Evolutionary conservation across 1,140 invertebrate species (phyloP).

Genomic region (Caenorhabditis elegans): DNA sequence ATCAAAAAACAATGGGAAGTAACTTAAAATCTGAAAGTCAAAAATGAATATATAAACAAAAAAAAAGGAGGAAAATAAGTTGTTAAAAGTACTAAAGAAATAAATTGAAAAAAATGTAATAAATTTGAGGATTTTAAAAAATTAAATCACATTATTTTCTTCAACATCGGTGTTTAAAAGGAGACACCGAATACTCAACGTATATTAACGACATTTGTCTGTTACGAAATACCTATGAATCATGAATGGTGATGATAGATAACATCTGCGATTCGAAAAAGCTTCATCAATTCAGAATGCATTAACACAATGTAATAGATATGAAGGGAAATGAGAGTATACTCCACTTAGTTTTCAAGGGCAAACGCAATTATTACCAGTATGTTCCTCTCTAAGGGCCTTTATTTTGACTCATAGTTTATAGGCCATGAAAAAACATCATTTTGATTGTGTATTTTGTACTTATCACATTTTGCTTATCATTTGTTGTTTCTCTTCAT

Average conservation of each 20-base stretch:
- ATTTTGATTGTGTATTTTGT: no score
- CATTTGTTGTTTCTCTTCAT: no score
- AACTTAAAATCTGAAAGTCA: no score
- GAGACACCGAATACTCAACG: not conserved
- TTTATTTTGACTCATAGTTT: not conserved
- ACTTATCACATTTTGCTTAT: no score
- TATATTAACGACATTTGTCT: not conserved
- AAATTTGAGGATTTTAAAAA: no score
- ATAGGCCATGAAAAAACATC: not conserved
- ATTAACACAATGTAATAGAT: not conserved
- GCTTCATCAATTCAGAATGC: no score
- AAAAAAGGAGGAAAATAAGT: no score
- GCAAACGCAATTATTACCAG: conserved; percentile 5
- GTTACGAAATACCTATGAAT: conserved; percentile 3
- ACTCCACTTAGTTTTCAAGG: not conserved
- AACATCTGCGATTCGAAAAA: not conserved
- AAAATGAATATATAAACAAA: no score
- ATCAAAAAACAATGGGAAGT: not conserved
- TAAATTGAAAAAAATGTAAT: no score
- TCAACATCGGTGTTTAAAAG: no score
- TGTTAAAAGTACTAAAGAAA: no score
- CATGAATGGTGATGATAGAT: not conserved
- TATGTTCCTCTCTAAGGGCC: not conserved
- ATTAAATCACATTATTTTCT: no score
- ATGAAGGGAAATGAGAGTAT: not conserved